A percentile compares a stretch with the other conserved stretches of the same genome.
These are phyloP conservation scores for Drosophila multiciliata DNA, from an alignment of 2,888 invertebrate species.

Conservation along the genomic window DNA sequence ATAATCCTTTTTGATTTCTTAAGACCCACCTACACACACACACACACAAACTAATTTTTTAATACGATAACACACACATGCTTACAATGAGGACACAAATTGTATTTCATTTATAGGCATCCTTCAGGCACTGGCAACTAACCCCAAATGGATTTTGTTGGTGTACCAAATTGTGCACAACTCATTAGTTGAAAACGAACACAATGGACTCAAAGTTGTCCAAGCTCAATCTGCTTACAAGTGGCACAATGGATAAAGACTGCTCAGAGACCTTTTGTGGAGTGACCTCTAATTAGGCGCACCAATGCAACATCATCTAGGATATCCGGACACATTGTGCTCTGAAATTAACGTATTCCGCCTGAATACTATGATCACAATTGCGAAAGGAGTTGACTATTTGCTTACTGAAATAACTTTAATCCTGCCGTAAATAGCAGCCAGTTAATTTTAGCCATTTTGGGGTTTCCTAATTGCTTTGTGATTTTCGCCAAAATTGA, in stretches of 20 bases:
- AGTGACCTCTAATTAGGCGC: constrained; percentile 60
- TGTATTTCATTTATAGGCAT: constrained; percentile 29
- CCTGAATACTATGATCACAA: background rate
- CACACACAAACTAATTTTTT: constrained; percentile 67
- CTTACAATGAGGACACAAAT: constrained; percentile 31
- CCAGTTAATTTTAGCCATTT: background rate
- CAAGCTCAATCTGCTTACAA: constrained; percentile 14
- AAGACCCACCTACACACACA: constrained; percentile 38
- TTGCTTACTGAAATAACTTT: background rate
- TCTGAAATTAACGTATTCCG: background rate
- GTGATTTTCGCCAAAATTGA: background rate
- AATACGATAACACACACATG: constrained; percentile 41
- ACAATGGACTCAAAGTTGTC: constrained; percentile 43
- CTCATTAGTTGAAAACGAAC: constrained; percentile 65
- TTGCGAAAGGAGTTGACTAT: constrained; percentile 4
- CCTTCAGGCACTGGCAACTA: constrained; percentile 1
- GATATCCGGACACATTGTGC: constrained; percentile 53
- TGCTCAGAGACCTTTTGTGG: constrained; percentile 12
- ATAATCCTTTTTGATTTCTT: constrained; percentile 73
- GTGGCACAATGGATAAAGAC: constrained; percentile 46
- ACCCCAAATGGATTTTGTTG: constrained; percentile 15
- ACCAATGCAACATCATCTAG: constrained; percentile 37
- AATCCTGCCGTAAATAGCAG: background rate
- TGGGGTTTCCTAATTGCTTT: background rate
- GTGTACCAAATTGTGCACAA: constrained; percentile 45